Evolutionary conservation across 1,140 invertebrate genomes (phyloP), one percentile per base, ranked within the genome.

Genomic region (Drosophila willistoni): DNA sequence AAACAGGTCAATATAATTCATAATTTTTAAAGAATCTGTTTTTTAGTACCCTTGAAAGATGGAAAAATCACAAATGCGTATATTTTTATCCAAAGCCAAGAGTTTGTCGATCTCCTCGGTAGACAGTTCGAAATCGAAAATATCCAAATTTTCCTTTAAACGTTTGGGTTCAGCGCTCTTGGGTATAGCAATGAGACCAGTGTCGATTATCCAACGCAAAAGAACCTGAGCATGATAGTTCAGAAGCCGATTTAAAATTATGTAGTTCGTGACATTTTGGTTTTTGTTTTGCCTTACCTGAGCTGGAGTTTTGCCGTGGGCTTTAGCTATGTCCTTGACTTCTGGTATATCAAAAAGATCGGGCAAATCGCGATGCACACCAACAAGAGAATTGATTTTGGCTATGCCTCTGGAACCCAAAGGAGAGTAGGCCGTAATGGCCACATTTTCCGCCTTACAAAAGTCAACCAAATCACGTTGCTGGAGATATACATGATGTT

Each of bases 401-500:
- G 92, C 92, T 29, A 94, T 92, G 2, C 95, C 96, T 67, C 94
- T 95, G 2, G 95, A 95, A 1, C 96, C 97, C 2, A 98, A 91
- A 0, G 97, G 96, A 25, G 96, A 95, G 85, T 98, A 98, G 0
- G 96, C 97, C 0, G 95, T 97, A 17, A 98, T 91, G 0, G 94
- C 92, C 25, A 98, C 97, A 29, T 95, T 94, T 72, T 96, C 93
- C 5, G 93, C 87, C 59, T 94, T 93, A 86, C 97, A 98, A 71
- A 95, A 97, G 72, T 96, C 93, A 6, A 96, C 93, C 22, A 98
- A 90, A 33, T 94, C 93, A 14, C 94, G 94, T 92, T 98, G 97
- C 89, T 98, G 97, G 73, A 96, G 94, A 81, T 97, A 97, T 0
- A 95, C 95, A 89, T 98, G 97, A 29, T 96, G 92, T 87, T 98